These are phyloP conservation scores for Dendrocincla tyrannina DNA, from an alignment of 2,797 vertebrate genomes.

Conservation along the genomic window DNA sequence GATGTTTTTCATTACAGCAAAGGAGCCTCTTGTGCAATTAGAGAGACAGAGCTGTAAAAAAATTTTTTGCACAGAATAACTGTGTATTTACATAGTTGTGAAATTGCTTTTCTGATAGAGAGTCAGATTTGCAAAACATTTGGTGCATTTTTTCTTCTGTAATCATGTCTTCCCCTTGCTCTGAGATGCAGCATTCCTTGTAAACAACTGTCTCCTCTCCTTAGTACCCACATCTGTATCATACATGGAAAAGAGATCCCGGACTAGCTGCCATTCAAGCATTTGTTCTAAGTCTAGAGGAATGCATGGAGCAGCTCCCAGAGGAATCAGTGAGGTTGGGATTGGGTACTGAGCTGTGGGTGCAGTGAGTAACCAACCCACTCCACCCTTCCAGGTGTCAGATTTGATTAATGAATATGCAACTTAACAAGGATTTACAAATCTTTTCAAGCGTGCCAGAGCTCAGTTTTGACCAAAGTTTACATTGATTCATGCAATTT, in stretches of 20 bases:
- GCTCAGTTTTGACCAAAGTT: neutral
- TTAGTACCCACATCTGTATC: neutral
- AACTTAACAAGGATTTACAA: neutral
- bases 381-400: neutral
- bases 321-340: neutral
- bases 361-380: neutral
- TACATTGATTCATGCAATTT: neutral
- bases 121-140: slow-evolving; percentile 31
- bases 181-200: neutral
- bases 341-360: neutral
- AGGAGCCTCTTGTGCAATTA: slow-evolving; percentile 45
- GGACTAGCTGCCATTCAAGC: neutral
- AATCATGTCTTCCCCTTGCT: neutral
- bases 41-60: neutral
- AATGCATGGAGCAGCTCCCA: neutral
- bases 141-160: neutral
- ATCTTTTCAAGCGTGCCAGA: neutral
- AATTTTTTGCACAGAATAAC: neutral
- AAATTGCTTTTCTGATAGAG: slow-evolving; percentile 41
- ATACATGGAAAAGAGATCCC: neutral
- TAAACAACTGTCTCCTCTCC: neutral
- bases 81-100: slow-evolving; percentile 5
- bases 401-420: neutral
- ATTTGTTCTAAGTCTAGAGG: neutral
- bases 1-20: slow-evolving; percentile 23